Conservation (phyloP, 2,113 vertebrate genomes). For the Procavia capensis region DNA sequence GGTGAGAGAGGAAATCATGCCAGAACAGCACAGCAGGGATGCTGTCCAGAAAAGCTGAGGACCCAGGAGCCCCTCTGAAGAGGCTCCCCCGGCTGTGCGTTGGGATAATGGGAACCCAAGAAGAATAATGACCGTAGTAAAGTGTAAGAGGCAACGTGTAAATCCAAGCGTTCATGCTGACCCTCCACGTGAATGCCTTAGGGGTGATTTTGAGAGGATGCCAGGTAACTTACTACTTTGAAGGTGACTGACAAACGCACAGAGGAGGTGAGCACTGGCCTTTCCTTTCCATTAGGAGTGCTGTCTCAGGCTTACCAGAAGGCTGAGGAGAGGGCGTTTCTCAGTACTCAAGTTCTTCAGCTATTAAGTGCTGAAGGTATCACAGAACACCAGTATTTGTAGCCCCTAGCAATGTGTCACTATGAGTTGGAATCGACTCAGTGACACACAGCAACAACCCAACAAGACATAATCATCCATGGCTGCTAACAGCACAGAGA, state of each 20-base stretch:
- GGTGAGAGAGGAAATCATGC: background rate
- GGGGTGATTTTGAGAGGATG: background rate
- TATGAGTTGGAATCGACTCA: too few relatives aligned
- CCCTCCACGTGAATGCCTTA: background rate
- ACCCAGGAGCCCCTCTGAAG: background rate
- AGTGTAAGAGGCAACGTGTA: background rate
- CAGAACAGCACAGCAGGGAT: background rate
- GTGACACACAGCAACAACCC: too few relatives aligned
- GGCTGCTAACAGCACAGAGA: background rate
- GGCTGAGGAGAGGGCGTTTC: background rate
- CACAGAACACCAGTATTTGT: background rate
- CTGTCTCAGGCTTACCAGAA: background rate
- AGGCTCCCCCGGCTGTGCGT: background rate
- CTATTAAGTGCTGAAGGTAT: background rate
- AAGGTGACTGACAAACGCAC: background rate
- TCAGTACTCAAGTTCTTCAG: background rate
- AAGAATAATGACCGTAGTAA: background rate
- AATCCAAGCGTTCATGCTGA: background rate
- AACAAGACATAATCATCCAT: too few relatives aligned
- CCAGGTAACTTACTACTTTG: background rate
- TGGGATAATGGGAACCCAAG: background rate
- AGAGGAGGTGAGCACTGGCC: background rate
- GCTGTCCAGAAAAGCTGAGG: background rate
- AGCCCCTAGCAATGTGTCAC: too few relatives aligned
- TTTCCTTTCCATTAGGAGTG: background rate